Percentiles rank a stretch among this genome's conserved stretches.
Evolutionary conservation across 2,113 vertebrate genomes (phyloP).

Genomic region (human): DNA sequence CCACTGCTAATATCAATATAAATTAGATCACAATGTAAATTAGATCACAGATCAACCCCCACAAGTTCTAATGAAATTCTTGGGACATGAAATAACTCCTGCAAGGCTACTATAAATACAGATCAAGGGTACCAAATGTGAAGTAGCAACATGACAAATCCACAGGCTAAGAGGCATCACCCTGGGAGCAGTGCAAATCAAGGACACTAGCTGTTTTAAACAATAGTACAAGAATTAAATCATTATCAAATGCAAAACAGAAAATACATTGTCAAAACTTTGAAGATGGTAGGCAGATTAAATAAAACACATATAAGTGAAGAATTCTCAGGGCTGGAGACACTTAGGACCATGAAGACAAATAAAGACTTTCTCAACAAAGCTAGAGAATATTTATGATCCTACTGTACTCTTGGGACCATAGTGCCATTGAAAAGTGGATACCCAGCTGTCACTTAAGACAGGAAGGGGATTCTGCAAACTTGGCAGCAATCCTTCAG

Average conservation of each 20-base stretch:
- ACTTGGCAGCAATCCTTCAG: neutral
- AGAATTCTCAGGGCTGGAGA: neutral
- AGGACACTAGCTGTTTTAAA: neutral
- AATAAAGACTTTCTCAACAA: neutral
- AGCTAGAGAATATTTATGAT: neutral
- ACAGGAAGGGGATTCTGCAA: constrained; percentile 45
- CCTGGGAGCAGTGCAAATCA: neutral
- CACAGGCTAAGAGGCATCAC: neutral
- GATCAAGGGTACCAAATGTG: too few species aligned
- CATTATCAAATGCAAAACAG: neutral
- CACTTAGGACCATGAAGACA: neutral
- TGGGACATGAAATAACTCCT: neutral
- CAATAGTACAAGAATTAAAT: neutral
- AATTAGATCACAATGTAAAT: neutral
- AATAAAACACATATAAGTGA: neutral
- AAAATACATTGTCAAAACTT: neutral
- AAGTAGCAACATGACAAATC: neutral
- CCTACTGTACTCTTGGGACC: neutral
- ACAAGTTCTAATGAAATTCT: neutral
- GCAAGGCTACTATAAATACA: neutral
- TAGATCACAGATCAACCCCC: neutral
- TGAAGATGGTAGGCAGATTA: neutral
- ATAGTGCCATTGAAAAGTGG: neutral
- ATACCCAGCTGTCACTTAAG: constrained; percentile 36
- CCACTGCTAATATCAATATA: neutral